Evolutionary conservation across 1,140 invertebrate species (phyloP).

Genomic region (Microvelia longipes): DNA sequence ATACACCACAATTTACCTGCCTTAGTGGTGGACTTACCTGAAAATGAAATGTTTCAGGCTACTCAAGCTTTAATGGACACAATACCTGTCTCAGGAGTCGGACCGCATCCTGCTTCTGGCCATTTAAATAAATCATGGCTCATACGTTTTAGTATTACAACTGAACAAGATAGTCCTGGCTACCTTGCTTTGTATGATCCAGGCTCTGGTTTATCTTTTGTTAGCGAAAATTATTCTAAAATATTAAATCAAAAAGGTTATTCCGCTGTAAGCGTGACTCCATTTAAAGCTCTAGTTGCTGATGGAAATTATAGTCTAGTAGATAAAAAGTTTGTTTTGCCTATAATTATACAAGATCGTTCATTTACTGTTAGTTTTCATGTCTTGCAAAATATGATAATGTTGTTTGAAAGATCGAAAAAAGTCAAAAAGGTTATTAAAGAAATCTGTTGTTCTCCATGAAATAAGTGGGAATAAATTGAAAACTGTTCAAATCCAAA

Average conservation of each 20-base stretch:
- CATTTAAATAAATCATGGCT: background rate
- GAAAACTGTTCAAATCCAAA: no score
- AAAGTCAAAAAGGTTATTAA: no score
- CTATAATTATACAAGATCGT: background rate
- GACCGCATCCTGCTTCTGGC: background rate
- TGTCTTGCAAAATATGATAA: no score
- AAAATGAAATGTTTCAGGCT: no score
- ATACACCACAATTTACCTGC: no score
- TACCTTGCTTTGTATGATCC: background rate
- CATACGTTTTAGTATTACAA: background rate
- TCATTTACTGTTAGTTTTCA: background rate
- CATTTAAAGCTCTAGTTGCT: background rate
- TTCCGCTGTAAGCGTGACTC: background rate
- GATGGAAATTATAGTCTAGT: background rate
- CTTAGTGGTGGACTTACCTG: no score
- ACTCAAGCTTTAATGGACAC: background rate
- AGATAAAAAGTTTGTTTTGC: background rate
- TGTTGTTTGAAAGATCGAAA: no score
- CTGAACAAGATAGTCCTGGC: background rate
- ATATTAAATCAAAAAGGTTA: background rate
- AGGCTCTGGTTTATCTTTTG: background rate
- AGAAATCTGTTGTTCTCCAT: no score
- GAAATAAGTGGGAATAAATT: no score
- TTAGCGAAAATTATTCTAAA: background rate
- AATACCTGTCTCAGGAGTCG: background rate